phyloP scores from a whole-genome alignment of 2,113 vertebrate genomes.

The Azemiops feae region DNA sequence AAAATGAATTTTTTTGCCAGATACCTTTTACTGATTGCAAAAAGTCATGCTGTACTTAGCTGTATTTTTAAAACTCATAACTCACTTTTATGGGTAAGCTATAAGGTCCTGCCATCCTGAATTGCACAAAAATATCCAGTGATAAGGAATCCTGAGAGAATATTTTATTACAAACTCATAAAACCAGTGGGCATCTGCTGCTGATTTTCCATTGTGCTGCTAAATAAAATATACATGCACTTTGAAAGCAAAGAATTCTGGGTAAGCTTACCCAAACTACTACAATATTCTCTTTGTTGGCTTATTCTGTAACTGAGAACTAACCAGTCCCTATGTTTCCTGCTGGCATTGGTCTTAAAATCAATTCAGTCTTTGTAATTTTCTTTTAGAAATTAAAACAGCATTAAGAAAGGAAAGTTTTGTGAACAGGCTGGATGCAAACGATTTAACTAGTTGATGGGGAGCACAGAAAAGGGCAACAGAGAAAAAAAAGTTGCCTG shows the following conservation, averaged over 20 bases:
- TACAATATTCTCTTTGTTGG: conserved; percentile 73
- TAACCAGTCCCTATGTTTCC: conserved; percentile 61
- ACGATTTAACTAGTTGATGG: conserved; percentile 52
- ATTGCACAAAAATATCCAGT: conserved; percentile 24
- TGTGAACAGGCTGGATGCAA: conserved; percentile 69
- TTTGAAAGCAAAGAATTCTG: conserved; percentile 67
- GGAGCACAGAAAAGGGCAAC: conserved; percentile 59
- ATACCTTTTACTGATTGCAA: neutral
- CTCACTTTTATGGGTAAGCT: conserved; percentile 39
- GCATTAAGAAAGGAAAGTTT: conserved; percentile 62
- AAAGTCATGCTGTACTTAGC: conserved; percentile 30
- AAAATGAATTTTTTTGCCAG: conserved; percentile 1
- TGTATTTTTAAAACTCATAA: conserved; percentile 41
- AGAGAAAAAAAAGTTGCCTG: conserved; percentile 48
- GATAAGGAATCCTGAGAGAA: conserved; percentile 35
- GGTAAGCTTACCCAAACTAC: conserved; percentile 62
- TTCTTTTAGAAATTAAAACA: conserved; percentile 63
- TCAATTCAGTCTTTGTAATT: conserved; percentile 76
- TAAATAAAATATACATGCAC: conserved; percentile 63
- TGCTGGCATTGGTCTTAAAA: conserved; percentile 63
- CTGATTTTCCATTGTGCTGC: conserved; percentile 52
- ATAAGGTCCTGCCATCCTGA: conserved; percentile 36
- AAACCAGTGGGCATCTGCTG: conserved; percentile 40
- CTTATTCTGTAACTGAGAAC: conserved; percentile 50
- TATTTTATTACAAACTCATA: conserved; percentile 31